Conservation (phyloP, 2,888 invertebrate genomes). For the Diadromus collaris region DNA sequence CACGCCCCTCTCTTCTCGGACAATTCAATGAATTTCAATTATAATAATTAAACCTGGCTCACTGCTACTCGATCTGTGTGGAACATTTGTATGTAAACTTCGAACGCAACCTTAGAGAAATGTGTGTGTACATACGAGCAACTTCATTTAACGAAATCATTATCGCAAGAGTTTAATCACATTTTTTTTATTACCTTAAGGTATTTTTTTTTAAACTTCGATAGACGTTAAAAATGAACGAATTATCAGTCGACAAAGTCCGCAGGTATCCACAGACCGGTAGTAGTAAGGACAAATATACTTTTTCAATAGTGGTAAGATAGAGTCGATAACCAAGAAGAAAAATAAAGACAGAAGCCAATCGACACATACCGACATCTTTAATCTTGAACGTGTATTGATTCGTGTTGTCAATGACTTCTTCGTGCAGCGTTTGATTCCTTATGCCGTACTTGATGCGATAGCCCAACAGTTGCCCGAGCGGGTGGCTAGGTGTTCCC, state of each 20-base stretch:
- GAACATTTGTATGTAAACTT: too few species aligned
- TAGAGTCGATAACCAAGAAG: background rate
- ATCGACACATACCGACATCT: constrained; percentile 82
- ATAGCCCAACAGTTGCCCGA: constrained; percentile 94
- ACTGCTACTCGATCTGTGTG: too few species aligned
- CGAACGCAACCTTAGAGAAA: too few species aligned
- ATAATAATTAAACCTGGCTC: background rate
- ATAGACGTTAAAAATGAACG: background rate
- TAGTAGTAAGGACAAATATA: too few species aligned
- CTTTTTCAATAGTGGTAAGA: too few species aligned
- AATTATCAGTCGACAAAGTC: background rate
- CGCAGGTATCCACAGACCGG: too few species aligned
- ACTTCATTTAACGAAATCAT: too few species aligned
- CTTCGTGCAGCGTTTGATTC: constrained; percentile 89
- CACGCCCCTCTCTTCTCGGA: constrained; percentile 89
- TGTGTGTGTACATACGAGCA: too few species aligned
- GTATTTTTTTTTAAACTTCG: too few species aligned
- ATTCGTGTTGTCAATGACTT: constrained; percentile 86
- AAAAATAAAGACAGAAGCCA: background rate
- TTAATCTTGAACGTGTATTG: constrained; percentile 87
- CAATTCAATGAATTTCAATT: background rate
- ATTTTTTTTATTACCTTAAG: too few species aligned
- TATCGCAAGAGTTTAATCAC: too few species aligned
- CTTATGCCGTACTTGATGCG: constrained; percentile 93
- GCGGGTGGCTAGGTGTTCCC: constrained; percentile 93